These are phyloP conservation scores for Steinernema scapterisci DNA, from an alignment of 2,888 invertebrate species.

Conservation along the genomic window DNA sequence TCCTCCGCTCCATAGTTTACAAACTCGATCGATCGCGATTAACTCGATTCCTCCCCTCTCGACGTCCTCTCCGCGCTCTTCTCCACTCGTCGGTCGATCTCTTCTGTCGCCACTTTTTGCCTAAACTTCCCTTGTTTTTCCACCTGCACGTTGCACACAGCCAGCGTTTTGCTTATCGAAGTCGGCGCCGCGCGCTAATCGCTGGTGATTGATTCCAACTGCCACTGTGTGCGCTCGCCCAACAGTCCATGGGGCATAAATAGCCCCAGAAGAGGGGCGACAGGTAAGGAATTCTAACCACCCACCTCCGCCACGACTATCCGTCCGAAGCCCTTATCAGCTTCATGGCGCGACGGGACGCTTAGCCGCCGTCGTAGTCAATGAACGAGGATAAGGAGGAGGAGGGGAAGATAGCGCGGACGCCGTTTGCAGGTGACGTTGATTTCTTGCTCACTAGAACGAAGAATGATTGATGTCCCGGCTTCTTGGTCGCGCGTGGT, in stretches of 20 bases:
- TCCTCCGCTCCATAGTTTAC: no score
- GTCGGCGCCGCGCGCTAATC: background rate
- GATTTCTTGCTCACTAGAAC: no score
- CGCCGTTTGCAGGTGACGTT: background rate
- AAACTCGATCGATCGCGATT: background rate
- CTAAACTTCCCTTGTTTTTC: background rate
- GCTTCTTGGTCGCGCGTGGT: no score
- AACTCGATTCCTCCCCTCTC: background rate
- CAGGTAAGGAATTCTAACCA: background rate
- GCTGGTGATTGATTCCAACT: slow-evolving; percentile 1
- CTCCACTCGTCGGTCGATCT: background rate
- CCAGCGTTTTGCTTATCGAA: background rate
- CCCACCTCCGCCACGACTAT: background rate
- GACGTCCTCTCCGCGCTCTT: background rate
- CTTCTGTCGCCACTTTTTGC: background rate
- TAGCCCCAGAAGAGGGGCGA: background rate
- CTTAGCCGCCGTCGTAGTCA: background rate
- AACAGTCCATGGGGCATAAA: no score
- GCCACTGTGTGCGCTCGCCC: no score
- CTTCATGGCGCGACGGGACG: background rate
- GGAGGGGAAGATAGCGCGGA: background rate
- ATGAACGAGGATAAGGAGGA: background rate
- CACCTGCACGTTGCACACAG: background rate
- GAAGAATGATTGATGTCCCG: no score
- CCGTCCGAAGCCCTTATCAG: slow-evolving; percentile 4